Conservation (phyloP, 2,797 vertebrate genomes). For the Sebastes hopkinsi region DNA sequence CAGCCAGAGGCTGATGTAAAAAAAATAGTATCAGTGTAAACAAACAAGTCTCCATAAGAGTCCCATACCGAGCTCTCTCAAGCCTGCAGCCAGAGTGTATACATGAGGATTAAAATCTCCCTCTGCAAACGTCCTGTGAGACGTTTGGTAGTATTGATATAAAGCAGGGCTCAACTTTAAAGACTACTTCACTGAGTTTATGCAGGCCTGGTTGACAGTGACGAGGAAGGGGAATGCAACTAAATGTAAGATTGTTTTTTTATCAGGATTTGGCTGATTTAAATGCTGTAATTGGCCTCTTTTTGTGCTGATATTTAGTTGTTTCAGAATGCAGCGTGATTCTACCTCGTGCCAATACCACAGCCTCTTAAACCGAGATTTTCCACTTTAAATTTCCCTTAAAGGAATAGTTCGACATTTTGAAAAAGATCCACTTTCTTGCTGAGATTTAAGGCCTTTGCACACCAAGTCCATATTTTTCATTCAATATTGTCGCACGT, state of each 20-base stretch:
- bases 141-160: conserved; percentile 1
- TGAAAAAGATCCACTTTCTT: background rate
- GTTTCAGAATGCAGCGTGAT: background rate
- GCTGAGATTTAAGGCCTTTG: background rate
- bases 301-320: background rate
- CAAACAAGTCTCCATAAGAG: conserved; percentile 32
- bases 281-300: too few species aligned
- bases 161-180: conserved; percentile 17
- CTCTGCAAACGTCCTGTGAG: conserved; percentile 6
- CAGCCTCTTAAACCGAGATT: background rate
- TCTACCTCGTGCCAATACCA: background rate
- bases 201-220: background rate
- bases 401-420: background rate
- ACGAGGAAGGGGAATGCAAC: background rate
- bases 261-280: background rate
- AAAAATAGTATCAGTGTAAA: conserved; percentile 26
- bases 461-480: too few species aligned
- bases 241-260: background rate
- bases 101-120: conserved; percentile 34
- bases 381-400: background rate
- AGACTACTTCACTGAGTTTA: background rate
- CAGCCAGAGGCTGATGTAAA: background rate
- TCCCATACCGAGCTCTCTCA: background rate
- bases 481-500: too few species aligned
- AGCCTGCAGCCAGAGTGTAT: background rate